These are phyloP conservation scores for Eriocheir sinensis DNA, from an alignment of 1,140 invertebrate genomes.

Conservation along the genomic window DNA sequence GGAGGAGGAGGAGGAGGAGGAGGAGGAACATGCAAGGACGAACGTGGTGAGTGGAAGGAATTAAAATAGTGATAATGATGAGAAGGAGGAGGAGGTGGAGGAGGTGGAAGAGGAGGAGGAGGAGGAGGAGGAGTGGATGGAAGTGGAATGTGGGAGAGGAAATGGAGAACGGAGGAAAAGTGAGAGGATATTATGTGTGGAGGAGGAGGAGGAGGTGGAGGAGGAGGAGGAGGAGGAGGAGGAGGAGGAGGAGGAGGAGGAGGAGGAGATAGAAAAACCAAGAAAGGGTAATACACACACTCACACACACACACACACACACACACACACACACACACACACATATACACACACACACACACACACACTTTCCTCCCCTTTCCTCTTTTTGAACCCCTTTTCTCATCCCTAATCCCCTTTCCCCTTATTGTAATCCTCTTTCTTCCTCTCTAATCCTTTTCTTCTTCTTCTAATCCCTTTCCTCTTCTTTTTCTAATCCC, in stretches of 20 bases:
- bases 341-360: slow-evolving; percentile 38
- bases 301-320: slow-evolving; percentile 41
- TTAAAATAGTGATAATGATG: neutral
- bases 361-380: slow-evolving; percentile 51
- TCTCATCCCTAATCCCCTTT: neutral
- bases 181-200: too few species aligned
- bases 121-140: neutral
- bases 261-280: too few species aligned
- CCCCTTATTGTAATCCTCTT: neutral
- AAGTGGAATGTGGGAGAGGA: neutral
- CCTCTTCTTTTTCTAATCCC: neutral
- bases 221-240: neutral
- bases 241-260: too few species aligned
- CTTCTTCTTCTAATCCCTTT: neutral
- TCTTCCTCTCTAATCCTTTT: neutral
- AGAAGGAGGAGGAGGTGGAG: neutral
- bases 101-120: neutral
- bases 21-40: too few species aligned
- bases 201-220: too few species aligned
- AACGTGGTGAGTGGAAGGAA: too few species aligned
- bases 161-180: neutral
- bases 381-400: neutral
- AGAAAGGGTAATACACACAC: neutral
- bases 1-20: too few species aligned
- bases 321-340: slow-evolving; percentile 57